A percentile compares a stretch with the other conserved stretches of the same genome.
phyloP scores from a whole-genome alignment of 2,797 vertebrate species.

The Orestias chungarensis region DNA sequence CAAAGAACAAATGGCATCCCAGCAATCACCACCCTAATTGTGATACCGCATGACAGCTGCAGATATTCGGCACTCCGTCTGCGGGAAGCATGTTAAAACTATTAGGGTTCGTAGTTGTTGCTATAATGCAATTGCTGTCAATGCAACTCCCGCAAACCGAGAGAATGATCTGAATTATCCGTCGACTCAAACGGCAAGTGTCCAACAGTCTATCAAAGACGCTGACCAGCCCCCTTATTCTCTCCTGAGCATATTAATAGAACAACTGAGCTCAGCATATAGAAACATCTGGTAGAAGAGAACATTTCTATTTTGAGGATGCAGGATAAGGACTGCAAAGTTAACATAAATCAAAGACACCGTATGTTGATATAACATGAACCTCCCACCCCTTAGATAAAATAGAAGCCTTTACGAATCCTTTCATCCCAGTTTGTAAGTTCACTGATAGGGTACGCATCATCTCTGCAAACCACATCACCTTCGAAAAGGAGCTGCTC shows the following conservation, averaged over 20 bases:
- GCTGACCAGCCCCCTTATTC: conserved; percentile 64
- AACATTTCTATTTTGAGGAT: conserved; percentile 16
- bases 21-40: conserved; percentile 62
- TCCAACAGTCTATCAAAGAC: neutral
- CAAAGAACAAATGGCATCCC: conserved; percentile 34
- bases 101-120: conserved; percentile 46
- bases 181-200: conserved; percentile 54
- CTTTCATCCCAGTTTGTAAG: conserved; percentile 38
- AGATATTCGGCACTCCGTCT: conserved; percentile 39
- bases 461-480: conserved; percentile 32
- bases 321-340: conserved; percentile 1
- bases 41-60: conserved; percentile 69
- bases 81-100: conserved; percentile 63
- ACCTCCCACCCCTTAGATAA: conserved; percentile 6
- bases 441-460: conserved; percentile 13
- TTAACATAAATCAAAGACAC: conserved; percentile 1
- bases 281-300: conserved; percentile 51
- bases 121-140: conserved; percentile 63
- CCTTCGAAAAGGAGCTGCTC: conserved; percentile 52
- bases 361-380: conserved; percentile 2
- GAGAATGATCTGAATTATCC: conserved; percentile 32
- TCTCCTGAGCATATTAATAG: conserved; percentile 42
- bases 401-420: conserved; percentile 3
- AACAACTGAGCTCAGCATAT: too few species aligned
- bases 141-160: conserved; percentile 41